These are phyloP conservation scores for Edolisoma coerulescens DNA, from an alignment of 2,113 vertebrate species.

Conservation along the genomic window DNA sequence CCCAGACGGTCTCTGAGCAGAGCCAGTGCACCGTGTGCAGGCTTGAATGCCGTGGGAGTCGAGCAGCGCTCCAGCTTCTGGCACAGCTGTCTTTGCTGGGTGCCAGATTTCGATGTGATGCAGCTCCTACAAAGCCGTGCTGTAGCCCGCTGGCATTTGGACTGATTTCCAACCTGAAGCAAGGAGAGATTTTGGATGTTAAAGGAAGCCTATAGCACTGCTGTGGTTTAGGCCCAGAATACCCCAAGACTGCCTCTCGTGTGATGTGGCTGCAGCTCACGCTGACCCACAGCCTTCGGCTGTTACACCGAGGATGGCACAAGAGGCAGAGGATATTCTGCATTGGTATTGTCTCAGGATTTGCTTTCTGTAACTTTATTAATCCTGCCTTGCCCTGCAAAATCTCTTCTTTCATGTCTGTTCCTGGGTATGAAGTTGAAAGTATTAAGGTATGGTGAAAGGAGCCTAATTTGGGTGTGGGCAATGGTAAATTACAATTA, in stretches of 20 bases:
- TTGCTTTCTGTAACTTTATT: slow-evolving; percentile 4
- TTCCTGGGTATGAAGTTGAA: not conserved
- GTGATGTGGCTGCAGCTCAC: not conserved
- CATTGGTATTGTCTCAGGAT: not conserved
- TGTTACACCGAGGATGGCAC: not conserved
- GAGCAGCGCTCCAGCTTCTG: not conserved
- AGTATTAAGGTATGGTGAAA: slow-evolving; percentile 13
- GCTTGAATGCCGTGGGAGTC: slow-evolving; percentile 9
- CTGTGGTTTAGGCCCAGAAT: not conserved
- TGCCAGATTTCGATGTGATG: not conserved
- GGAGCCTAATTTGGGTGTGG: not conserved
- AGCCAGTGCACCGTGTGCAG: not conserved
- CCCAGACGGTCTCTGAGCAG: not conserved
- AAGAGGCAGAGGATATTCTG: not conserved
- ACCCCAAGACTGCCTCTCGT: fast-evolving
- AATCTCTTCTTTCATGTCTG: slow-evolving; percentile 27
- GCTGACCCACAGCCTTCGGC: not conserved
- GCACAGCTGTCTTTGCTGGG: not conserved
- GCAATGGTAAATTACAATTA: not conserved
- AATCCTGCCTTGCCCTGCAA: not conserved
- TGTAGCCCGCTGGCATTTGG: not conserved
- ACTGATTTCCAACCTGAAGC: not conserved
- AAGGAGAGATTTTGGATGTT: not conserved
- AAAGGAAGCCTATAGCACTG: not conserved
- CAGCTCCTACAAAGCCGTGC: not conserved